Conservation (phyloP, 2,888 invertebrate species). For the Neuroscelio doddi region DNA sequence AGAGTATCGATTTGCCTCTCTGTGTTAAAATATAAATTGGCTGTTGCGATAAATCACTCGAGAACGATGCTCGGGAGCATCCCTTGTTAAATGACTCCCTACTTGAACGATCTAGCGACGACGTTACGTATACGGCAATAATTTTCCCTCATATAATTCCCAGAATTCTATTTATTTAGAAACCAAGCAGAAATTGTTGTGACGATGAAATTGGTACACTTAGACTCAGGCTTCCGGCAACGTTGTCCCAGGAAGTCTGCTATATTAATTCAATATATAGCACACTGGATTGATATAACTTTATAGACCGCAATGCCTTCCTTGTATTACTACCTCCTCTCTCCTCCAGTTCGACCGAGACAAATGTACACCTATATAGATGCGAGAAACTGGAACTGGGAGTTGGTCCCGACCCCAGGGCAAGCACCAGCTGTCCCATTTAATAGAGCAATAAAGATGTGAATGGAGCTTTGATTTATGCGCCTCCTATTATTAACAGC, state of each 20-base stretch:
- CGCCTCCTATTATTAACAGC: constrained; percentile 67
- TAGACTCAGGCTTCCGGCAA: constrained; percentile 2
- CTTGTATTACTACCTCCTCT: constrained; percentile 4
- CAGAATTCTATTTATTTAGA: constrained; percentile 17
- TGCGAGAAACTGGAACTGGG: constrained; percentile 18
- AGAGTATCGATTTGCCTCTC: constrained; percentile 36
- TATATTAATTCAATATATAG: constrained; percentile 11
- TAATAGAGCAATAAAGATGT: constrained; percentile 71
- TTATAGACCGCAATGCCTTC: constrained; percentile 48
- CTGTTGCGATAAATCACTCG: constrained; percentile 35
- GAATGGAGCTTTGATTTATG: constrained; percentile 70
- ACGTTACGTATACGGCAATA: constrained; percentile 14
- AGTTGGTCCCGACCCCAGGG: constrained; percentile 35
- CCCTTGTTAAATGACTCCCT: constrained; percentile 36
- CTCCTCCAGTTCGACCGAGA: constrained; percentile 32
- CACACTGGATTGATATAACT: constrained; percentile 54
- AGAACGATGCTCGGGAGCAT: constrained; percentile 25
- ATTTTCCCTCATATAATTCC: constrained; percentile 23
- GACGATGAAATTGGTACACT: constrained; percentile 9
- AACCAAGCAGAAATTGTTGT: constrained; percentile 11
- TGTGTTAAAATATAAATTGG: constrained; percentile 39
- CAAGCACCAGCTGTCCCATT: constrained; percentile 69
- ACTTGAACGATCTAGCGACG: neutral
- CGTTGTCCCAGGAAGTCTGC: neutral
- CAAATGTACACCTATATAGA: constrained; percentile 46